Percentiles rank a stretch among this genome's conserved stretches.
Evolutionary conservation across 30 jellyfish, hydroid and myxozoan species (phyloP).

Genomic region (Aurelia coerulea): DNA sequence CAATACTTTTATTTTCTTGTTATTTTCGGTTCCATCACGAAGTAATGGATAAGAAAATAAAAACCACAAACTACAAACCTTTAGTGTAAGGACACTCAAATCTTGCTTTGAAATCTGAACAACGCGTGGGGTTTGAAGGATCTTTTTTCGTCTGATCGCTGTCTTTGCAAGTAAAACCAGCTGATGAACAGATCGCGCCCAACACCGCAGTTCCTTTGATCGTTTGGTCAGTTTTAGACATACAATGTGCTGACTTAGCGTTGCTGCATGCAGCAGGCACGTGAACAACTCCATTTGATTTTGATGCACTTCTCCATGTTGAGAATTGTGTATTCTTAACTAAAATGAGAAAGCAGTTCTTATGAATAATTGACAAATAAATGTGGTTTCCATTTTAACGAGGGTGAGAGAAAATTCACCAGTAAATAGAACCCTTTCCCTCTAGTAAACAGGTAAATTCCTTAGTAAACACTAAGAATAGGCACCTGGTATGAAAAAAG

Average conservation of each 20-base stretch:
- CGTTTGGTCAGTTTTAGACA: conserved; percentile 39
- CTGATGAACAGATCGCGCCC: conserved; percentile 67
- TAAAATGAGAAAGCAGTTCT: conserved; percentile 5
- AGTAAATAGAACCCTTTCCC: too few species aligned
- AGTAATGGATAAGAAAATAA: too few species aligned
- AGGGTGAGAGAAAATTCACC: too few species aligned
- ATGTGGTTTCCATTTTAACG: too few species aligned
- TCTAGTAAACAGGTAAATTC: too few species aligned
- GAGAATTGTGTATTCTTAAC: conserved; percentile 70
- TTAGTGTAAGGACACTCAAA: conserved; percentile 86
- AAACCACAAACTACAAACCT: too few species aligned
- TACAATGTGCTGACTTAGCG: conserved; percentile 82
- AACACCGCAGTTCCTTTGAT: conserved; percentile 60
- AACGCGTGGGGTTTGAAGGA: conserved; percentile 25
- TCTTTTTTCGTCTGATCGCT: conserved; percentile 67
- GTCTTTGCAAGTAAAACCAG: conserved; percentile 79
- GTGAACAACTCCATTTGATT: conserved; percentile 58
- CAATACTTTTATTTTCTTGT: too few species aligned
- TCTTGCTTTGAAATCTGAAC: conserved; percentile 80
- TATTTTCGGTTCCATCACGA: too few species aligned
- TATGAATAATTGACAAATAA: too few species aligned
- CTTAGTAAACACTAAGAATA: too few species aligned
- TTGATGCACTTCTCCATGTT: conserved; percentile 76
- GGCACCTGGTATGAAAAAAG: too few species aligned
- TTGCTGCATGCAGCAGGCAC: conserved; percentile 42